Base-by-base conservation (phyloP, 2,888 invertebrate genomes). In the Napeogenes inachia region DNA sequence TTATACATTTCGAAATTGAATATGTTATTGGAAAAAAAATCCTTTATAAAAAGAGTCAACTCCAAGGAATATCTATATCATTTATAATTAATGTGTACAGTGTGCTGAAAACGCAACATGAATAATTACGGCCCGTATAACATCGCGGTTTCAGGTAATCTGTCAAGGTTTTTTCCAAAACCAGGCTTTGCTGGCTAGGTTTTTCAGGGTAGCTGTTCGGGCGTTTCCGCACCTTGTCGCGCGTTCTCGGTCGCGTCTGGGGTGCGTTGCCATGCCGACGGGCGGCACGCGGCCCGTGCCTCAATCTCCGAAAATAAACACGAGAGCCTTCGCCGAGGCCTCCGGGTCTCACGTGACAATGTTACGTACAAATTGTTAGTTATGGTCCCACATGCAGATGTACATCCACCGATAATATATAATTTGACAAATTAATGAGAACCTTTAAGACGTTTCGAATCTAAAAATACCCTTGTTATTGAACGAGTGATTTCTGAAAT, bases 291-390 rank as follows among this genome's bases (percentile, higher is more conserved):
- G 69, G 65, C 69, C 63, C 70, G 76, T 77, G 76, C 76, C 78
- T 78, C 81, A 78, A 79, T 79, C 78, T 78, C 86, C 78, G 80
- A 87, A 88, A 88, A 89, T 85, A 89, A 89, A 89, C 87, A 88
- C 75, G 75, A 67, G 68, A 65, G 67, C 62, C 62, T 67, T 64
- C 42, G 42, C 42, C 12, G 63, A 63, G 62, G 60, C 66, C 66
- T 67, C 57, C 56, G 59, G 61, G 50, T 55, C 60, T 67, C 69
- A 66, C 68, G 65, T 69, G 69, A 66, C 61, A 54, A 56, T 59
- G 58, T 54, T 56, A 50, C 33, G 47, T 10, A 54, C 50, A 56
- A 53, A 59, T 53, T 32, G 45, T 10, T 33, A 54, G 45, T 50
- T 59, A 53, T 4, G 13, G n/a, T 47, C 47, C 47, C 47, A 6